Base-by-base conservation (phyloP, 2,113 vertebrate genomes). In the Propithecus coquereli region DNA sequence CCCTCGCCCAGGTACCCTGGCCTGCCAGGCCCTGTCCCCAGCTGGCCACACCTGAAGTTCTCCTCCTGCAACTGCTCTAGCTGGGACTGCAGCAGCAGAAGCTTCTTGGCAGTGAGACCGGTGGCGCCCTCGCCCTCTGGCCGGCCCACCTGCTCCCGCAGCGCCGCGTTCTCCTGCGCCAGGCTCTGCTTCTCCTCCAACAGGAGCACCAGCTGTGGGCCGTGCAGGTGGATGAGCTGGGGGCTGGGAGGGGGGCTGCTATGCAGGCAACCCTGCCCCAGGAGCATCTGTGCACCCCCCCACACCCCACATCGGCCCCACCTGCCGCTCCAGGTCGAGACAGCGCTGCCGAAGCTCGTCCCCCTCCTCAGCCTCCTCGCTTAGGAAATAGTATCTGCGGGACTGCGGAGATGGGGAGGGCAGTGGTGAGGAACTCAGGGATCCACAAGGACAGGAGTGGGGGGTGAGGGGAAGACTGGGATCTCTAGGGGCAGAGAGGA, bases 41-140 rank as follows among this genome's bases (percentile, higher is more conserved):
- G 40, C 8, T 25, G 52, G 9, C 18, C 43, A 7, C 65, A 99
- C 99, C 99, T 99, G 98, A 99, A 99, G 94, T 99, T 99, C 97
- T 99, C 99, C 96, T 99, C 99, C 96, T 99, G 99, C 12, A 99
- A 98, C 98, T 99, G 99, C 91, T 99, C 99, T 96, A 99, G 98
- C 98, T 99, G 99, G 96, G 98, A 99, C 97, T 99, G 99, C 68
- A 99, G 98, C 76, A 99, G 98, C 87, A 99, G 98, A 73, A 99
- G 98, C 95, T 99, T 99, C 97, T 99, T 99, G 96, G 98, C 97
- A 0, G 99, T 99, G 98, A 99, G 98, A 77, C 98, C 98, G 0
- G 98, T n/a, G 1, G 98, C 45, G 0, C 99, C 99, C 16, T 98
- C 98, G 6, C 98, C 98, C 27, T 98, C 95, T 0, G 92, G 93